These are phyloP conservation scores for Panorpa germanica DNA, from an alignment of 2,888 invertebrate genomes.

Conservation along the genomic window DNA sequence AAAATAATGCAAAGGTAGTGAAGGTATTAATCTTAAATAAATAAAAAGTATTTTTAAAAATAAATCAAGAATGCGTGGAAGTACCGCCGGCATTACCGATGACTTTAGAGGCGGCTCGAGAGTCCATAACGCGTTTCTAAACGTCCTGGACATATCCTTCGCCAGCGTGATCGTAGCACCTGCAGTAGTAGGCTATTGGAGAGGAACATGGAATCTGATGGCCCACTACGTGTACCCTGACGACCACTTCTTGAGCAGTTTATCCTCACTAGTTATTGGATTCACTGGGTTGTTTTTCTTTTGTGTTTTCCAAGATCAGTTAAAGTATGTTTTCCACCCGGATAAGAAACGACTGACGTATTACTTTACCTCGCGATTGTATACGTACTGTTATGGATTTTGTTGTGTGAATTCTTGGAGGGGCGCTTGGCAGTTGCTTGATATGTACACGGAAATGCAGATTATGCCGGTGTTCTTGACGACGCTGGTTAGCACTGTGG, in stretches of 20 bases:
- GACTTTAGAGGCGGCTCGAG: constrained; percentile 33
- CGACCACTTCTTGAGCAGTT: constrained; percentile 36
- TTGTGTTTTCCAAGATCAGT: constrained; percentile 42
- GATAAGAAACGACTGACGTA: constrained; percentile 47
- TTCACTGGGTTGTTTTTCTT: constrained; percentile 48
- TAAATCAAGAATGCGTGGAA: constrained; percentile 50
- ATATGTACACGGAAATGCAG: constrained; percentile 44
- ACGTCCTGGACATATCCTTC: constrained; percentile 49
- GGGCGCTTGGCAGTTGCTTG: constrained; percentile 62
- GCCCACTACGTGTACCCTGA: constrained; percentile 49
- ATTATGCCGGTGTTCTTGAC: constrained; percentile 38
- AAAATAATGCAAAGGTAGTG: no score
- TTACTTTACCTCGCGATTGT: constrained; percentile 49
- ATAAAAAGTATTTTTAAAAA: constrained; percentile 9
- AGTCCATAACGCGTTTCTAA: constrained; percentile 33
- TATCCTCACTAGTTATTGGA: constrained; percentile 49
- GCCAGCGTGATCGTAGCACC: constrained; percentile 58
- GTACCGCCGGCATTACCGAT: constrained; percentile 44
- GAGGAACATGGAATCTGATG: constrained; percentile 69
- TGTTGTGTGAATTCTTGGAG: constrained; percentile 80
- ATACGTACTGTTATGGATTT: constrained; percentile 56
- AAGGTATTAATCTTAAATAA: no score
- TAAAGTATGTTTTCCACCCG: constrained; percentile 39
- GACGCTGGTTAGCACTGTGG: constrained; percentile 42
- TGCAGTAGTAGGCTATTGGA: constrained; percentile 70